These are phyloP conservation scores for Spinibarbus caldwelli DNA, from an alignment of 2,797 vertebrate species.

Conservation along the genomic window DNA sequence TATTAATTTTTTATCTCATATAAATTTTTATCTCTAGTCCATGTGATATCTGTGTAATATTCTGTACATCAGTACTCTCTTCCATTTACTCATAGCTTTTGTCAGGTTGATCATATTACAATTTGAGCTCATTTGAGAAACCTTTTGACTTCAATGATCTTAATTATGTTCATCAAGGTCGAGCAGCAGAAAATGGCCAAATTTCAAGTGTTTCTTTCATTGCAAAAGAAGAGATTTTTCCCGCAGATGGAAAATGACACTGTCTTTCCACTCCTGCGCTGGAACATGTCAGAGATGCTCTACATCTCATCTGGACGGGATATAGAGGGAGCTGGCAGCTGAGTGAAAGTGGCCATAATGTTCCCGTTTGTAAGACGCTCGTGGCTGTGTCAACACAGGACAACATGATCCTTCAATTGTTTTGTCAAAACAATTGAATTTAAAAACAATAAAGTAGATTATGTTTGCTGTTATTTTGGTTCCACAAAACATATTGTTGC, in stretches of 20 bases:
- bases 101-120: background rate
- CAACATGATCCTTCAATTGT: background rate
- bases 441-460: background rate
- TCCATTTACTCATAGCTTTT: background rate
- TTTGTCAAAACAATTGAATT: background rate
- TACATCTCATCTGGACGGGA: conserved; percentile 28
- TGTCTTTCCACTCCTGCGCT: conserved; percentile 1
- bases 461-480: background rate
- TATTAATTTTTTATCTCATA: background rate
- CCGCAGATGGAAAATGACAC: background rate
- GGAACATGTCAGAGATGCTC: conserved; percentile 15
- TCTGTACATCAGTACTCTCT: background rate
- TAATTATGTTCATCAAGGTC: background rate
- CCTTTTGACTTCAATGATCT: background rate
- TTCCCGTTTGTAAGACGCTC: conserved; percentile 15
- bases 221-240: background rate
- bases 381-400: conserved; percentile 3
- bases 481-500: background rate
- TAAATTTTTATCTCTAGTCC: background rate
- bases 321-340: background rate
- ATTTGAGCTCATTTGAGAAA: background rate
- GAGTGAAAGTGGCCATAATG: background rate
- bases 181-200: background rate
- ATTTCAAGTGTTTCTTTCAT: too few species aligned
- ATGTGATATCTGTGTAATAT: too few species aligned